Evolutionary conservation across 2,797 vertebrate species (phyloP), one percentile per base, ranked within the genome.

Genomic region (Tapera naevia): DNA sequence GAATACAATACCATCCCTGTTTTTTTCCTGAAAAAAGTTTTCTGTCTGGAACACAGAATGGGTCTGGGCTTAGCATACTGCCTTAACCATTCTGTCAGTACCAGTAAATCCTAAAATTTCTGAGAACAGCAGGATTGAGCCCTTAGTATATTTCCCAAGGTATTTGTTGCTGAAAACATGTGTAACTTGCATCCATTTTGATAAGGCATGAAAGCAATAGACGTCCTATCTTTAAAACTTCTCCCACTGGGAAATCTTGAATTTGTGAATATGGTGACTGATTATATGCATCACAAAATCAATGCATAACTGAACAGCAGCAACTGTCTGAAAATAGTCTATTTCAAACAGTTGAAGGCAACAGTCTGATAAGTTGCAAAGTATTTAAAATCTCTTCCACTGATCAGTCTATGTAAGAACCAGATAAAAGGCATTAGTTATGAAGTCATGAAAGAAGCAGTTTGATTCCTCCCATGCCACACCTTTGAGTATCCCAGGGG

Each of bases 251-350:
- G 94, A 97, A 94, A 86, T 92, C 70, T 94, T 84, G 75, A 84
- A 74, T 96, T 94, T 95, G 56, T 87, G 78, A 91, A 66, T 93
- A 53, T 84, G 60, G 66, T 91, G 89, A 72, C 78, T 94, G 84
- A 95, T 96, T 93, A 92, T 84, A 94, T 92, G 94, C 95, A 96
- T 75, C 85, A 69, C 60, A 88, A 93, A 94, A 41, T 82, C 96
- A 96, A 87, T 93, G 53, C 82, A 93, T 95, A 95, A 96, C 30
- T 94, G 93, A 96, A 88, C 75, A 91, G 86, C 72, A 86, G 57
- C 69, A 89, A 92, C 73, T 94, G 51, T 81, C 86, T 96, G 89
- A 96, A 94, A 93, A 92, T 64, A 95, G 91, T 89, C 69, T 94
- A 4, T 94, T 95, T 82, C 50, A 70, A 91, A 71, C 35, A 90